Base-by-base conservation (phyloP, 2,888 invertebrate genomes). In the Xanthia togata region DNA sequence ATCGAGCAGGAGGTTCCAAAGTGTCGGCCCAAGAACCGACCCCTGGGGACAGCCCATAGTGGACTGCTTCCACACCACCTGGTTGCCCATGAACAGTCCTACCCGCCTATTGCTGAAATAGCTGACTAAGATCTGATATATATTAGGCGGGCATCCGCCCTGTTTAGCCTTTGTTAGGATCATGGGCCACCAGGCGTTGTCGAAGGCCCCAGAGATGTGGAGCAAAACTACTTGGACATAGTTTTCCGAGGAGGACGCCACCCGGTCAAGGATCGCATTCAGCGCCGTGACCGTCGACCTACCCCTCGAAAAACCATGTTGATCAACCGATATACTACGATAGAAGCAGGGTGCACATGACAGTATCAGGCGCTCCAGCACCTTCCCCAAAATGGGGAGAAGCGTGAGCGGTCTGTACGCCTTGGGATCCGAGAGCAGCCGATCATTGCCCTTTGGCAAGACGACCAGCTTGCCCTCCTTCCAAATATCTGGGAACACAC, bases 141-240 rank as follows among this genome's bases (percentile, higher is more conserved):
- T 83, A 69, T 89, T 85, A 0, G 73, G 79, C 17, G 87, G 87
- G 50, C 82, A 81, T 0, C 87, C 69, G 0, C 85, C 1, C 79
- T 73, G 72, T 2, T 71, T 44, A 5, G 68, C 69, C 68, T 88
- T 89, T 0, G 81, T 60, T n/a, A 91, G 50, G 8, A 91, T 78
- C 87, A 89, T 89, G 14, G 90, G 90, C 91, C 92, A 91, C 90
- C 90, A 90, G 26, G 91, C 88, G 78, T 89, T 90, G 62, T 92
- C 86, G 44, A 89, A 90, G 14, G 90, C 89, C 14, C 89, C 89
- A 0, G 88, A 81, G 23, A 91, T 90, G 76, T 91, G 90, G 0
- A 91, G 14, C 1, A 88, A 69, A 0, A 90, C 70, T 0, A 78
- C 70, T 50, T 86, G 87, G 0, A 89, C 86, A 38, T 91, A 91